A percentile compares a stretch with the other conserved stretches of the same genome.
These are phyloP conservation scores for Mimumesa dahlbomi DNA, from an alignment of 2,888 invertebrate genomes.

Conservation along the genomic window DNA sequence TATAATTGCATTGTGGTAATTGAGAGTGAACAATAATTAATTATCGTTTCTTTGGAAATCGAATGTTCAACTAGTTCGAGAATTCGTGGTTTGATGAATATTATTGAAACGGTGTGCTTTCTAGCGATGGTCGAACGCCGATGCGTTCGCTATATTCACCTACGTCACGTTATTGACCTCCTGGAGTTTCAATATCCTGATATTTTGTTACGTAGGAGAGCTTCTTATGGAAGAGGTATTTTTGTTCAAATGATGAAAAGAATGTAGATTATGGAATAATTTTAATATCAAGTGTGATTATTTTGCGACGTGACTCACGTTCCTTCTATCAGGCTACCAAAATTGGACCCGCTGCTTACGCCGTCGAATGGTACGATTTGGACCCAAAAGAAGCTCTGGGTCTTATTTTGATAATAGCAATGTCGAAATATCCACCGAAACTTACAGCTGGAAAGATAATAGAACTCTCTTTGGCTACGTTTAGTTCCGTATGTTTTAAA, in stretches of 20 bases:
- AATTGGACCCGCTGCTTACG: constrained; percentile 66
- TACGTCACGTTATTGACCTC: constrained; percentile 69
- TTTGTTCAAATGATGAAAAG: neutral
- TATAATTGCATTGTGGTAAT: constrained; percentile 73
- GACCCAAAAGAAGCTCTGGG: constrained; percentile 57
- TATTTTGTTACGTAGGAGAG: constrained; percentile 74
- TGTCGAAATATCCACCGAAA: constrained; percentile 63
- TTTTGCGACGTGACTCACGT: no score
- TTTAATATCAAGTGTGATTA: neutral
- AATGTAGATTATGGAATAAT: neutral
- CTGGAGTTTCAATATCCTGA: constrained; percentile 73
- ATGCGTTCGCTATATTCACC: constrained; percentile 66
- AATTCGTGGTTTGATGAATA: constrained; percentile 13
- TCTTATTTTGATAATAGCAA: constrained; percentile 63
- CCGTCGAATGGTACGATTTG: constrained; percentile 70
- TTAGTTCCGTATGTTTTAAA: constrained; percentile 63
- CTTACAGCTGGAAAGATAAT: constrained; percentile 72
- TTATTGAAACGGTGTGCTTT: constrained; percentile 36
- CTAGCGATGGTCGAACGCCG: constrained; percentile 71
- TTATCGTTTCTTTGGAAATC: neutral
- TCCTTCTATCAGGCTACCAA: constrained; percentile 58
- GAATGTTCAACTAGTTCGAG: constrained; percentile 31
- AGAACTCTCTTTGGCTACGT: constrained; percentile 65
- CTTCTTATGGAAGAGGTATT: constrained; percentile 68
- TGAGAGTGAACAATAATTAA: neutral